Base-by-base conservation (phyloP, 2,888 invertebrate genomes). In the Lacanobia wlatinum region DNA sequence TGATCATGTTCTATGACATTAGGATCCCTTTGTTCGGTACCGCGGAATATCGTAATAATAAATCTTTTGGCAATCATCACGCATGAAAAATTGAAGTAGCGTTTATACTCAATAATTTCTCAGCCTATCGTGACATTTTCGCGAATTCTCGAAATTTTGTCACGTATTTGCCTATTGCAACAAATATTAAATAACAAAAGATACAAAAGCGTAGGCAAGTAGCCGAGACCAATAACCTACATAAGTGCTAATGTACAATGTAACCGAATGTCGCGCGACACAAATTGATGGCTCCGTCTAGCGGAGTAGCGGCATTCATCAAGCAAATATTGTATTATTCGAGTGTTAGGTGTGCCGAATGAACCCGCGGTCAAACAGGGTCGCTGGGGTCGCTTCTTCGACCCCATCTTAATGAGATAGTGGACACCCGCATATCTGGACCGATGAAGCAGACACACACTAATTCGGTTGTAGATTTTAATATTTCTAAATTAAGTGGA, bases 391-490 rank as follows among this genome's bases (percentile, higher is more conserved):
- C 89, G 84, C 81, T 81, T 83, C 87, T 89, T 87, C 89, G 90
- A 90, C 92, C 94, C 93, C 89, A 91, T 88, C 90, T 91, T 91
- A 92, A 92, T 88, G 88, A 90, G 91, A 90, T 82, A 90, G 92
- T 91, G 92, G 92, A 92, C 94, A 94, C 96, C 95, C 95, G 95
- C 96, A 95, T 94, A 88, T 86, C 86, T 85, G 74, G 68, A 68
- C 65, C 79, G 65, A 78, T 76, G 73, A 79, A 72, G 74, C 62
- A 82, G 84, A 85, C 78, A 86, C 86, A 89, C 87, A 91, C 91
- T 92, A 91, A 92, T 92, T 91, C 86, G 61, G 77, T 90, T 89
- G 89, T 90, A 84, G 88, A 88, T 90, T 90, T 86, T 89, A 90
- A 90, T 91, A 89, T 89, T 89, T 87, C 84, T 82, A 90, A 90